A percentile compares a stretch with the other conserved stretches of the same genome.
These are phyloP conservation scores for Notothenia coriiceps DNA, from an alignment of 2,113 vertebrate species.

Conservation along the genomic window DNA sequence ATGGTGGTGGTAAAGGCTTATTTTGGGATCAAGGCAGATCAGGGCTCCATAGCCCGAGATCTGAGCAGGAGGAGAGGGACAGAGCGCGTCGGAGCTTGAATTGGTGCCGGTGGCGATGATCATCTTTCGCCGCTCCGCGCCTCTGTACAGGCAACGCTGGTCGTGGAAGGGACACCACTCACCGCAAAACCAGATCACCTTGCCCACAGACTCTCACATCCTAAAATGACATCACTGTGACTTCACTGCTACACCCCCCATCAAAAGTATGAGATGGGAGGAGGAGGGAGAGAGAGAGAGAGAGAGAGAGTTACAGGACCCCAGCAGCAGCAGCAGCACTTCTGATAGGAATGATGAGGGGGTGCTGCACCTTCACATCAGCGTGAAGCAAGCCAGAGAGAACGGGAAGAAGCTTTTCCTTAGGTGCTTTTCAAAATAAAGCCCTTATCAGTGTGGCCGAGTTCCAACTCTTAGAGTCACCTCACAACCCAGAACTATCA, in stretches of 20 bases:
- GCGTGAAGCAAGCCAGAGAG: constrained; percentile 15
- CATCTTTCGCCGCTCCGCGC: constrained; percentile 89
- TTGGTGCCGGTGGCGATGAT: constrained; percentile 85
- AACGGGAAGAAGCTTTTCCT: constrained; percentile 45
- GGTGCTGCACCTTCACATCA: constrained; percentile 70
- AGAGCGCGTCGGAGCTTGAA: constrained; percentile 84
- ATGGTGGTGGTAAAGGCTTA: constrained; percentile 92
- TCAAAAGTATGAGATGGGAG: constrained; percentile 73
- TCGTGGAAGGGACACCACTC: constrained; percentile 82
- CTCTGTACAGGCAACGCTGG: constrained; percentile 81
- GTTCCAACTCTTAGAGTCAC: background rate
- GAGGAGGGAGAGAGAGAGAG: constrained; percentile 38
- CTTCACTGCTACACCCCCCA: constrained; percentile 80
- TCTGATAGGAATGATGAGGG: constrained; percentile 69
- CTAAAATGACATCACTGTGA: constrained; percentile 90
- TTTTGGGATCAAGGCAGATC: constrained; percentile 92
- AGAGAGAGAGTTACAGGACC: constrained; percentile 56
- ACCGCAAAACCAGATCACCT: constrained; percentile 88
- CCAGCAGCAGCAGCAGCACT: constrained; percentile 76
- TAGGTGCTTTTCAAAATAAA: constrained; percentile 70
- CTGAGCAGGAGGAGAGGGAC: constrained; percentile 83
- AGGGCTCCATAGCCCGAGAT: constrained; percentile 89
- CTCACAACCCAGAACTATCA: background rate
- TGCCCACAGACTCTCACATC: constrained; percentile 82
- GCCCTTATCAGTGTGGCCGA: background rate